Base-by-base conservation (phyloP, 2,113 vertebrate genomes). In the Clarias batrachus region DNA sequence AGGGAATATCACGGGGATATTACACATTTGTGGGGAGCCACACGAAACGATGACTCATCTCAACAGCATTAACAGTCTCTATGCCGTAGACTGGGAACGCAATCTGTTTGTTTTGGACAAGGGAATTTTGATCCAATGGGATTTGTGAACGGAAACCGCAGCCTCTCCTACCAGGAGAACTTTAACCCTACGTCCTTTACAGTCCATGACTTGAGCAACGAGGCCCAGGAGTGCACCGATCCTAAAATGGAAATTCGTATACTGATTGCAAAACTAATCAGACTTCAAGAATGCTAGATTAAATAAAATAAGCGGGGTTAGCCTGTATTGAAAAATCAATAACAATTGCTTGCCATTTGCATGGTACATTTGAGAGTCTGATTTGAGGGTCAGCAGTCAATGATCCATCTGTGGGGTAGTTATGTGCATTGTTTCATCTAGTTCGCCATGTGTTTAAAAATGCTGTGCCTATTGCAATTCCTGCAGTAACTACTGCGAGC, bases 101-200 rank as follows among this genome's bases (percentile, higher is more conserved):
- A 81, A 88, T 86, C 60, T 81, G 86, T 89, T 89, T 85, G 90
- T 85, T 86, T 90, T 86, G 86, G 82, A 81, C 57, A 60, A 84
- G 85, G 78, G 85, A 83, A 86, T 89, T 90, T 87, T 83, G 65
- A 90, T 90, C 86, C 78, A 8, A 23, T 25, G 78, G 88, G 88
- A 89, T 90, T 82, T 89, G 83, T 82, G 76, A 65, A 86, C 33
- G 86, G 88, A 88, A 90, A 90, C 56, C 62, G 74, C 52, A 48
- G 84, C 79, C 84, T 83, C 70, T 56, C n/a, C 78, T 80, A 63
- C 41, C 79, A 73, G 74, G 19, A 57, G 77, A 86, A 73, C 27
- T 82, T 59, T 83, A 84, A 59, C 68, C 56, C 76, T 80, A 23
- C 2, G 27, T 85, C 66, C 66, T 83, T 71, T 66, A 70, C 66